A percentile compares a stretch with the other conserved stretches of the same genome.
phyloP scores from a whole-genome alignment of 2,888 invertebrate genomes.

The Cantharis nigra region DNA sequence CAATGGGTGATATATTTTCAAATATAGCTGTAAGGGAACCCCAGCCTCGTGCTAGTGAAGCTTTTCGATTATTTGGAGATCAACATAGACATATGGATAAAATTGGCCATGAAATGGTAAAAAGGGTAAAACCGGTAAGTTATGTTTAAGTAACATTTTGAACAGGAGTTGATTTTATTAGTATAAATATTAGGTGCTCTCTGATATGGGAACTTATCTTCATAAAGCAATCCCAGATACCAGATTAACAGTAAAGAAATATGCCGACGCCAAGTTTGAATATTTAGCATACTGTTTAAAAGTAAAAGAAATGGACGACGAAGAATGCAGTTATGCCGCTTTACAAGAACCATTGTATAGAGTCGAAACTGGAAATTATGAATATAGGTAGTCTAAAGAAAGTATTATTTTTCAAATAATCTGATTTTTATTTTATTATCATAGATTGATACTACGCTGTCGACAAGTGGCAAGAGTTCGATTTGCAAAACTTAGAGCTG shows the following conservation, averaged over 20 bases:
- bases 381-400: slow-evolving; percentile 78
- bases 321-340: slow-evolving; percentile 91
- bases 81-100: slow-evolving; percentile 92
- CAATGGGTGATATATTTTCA: slow-evolving; percentile 93
- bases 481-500: slow-evolving; percentile 83
- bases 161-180: neutral
- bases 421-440: slow-evolving; percentile 24
- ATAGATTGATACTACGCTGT: slow-evolving; percentile 87
- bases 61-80: slow-evolving; percentile 93
- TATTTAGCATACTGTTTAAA: slow-evolving; percentile 98
- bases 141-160: neutral
- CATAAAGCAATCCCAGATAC: slow-evolving; percentile 99
- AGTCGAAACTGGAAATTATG: slow-evolving; percentile 99
- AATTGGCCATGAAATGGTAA: slow-evolving; percentile 86
- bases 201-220: slow-evolving; percentile 94
- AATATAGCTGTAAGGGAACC: slow-evolving; percentile 95
- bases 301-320: slow-evolving; percentile 99
- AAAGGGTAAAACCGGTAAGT: slow-evolving; percentile 85
- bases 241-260: slow-evolving; percentile 94
- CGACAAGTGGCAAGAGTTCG: slow-evolving; percentile 90
- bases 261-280: slow-evolving; percentile 98
- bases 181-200: slow-evolving; percentile 70
- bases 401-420: neutral
- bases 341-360: slow-evolving; percentile 95
- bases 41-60: slow-evolving; percentile 92